Evolutionary conservation across 2,113 vertebrate genomes (phyloP).

Genomic region (Sterna hirundo): DNA sequence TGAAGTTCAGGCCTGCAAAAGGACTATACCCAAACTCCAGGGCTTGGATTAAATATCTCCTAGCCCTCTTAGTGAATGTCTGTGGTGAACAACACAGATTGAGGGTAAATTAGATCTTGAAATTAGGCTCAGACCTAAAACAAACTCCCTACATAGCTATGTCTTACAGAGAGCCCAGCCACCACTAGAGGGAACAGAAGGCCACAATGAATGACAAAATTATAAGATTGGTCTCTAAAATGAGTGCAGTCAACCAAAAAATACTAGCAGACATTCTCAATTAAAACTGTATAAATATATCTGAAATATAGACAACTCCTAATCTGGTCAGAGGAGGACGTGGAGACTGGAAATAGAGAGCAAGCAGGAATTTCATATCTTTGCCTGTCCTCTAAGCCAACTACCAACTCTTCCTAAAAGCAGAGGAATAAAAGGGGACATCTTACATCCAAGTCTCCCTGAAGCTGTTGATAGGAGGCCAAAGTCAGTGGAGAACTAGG

Average conservation of each 20-base stretch:
- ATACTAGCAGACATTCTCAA: background rate
- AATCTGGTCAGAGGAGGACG: background rate
- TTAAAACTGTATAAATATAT: background rate
- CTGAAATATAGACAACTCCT: background rate
- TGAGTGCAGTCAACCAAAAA: background rate
- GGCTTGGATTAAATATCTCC: background rate
- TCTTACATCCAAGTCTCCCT: background rate
- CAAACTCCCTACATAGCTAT: background rate
- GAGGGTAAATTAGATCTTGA: background rate
- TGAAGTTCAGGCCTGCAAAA: background rate
- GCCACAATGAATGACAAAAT: constrained; percentile 9
- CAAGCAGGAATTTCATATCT: background rate
- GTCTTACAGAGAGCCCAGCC: background rate
- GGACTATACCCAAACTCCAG: background rate
- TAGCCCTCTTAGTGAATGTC: background rate
- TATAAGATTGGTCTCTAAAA: background rate
- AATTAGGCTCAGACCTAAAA: background rate
- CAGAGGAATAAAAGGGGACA: background rate
- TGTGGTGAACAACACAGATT: background rate
- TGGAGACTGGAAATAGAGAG: background rate
- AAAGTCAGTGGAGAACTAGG: background rate
- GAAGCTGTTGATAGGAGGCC: background rate
- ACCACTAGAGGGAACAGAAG: constrained; percentile 66
- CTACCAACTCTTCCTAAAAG: background rate
- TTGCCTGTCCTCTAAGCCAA: background rate